Evolutionary conservation across 2,113 vertebrate genomes (phyloP).

Genomic region (Narcine bancroftii): DNA sequence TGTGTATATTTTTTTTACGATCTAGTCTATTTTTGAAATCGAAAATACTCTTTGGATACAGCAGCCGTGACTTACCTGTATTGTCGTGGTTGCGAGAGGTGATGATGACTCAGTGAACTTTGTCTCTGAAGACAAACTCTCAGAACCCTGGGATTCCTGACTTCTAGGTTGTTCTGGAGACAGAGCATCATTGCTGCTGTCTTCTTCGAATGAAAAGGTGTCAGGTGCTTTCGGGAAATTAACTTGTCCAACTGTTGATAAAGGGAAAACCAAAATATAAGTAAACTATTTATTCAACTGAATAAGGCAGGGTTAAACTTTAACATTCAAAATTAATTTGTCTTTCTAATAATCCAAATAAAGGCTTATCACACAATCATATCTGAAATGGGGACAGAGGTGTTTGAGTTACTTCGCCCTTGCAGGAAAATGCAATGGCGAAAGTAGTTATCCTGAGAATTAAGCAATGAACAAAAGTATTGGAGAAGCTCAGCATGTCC

Average conservation of each 20-base stretch:
- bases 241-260: conserved; percentile 65
- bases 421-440: not conserved
- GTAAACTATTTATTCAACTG: not conserved
- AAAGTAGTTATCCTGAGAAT: too few relatives aligned
- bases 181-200: conserved; percentile 85
- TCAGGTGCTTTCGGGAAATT: conserved; percentile 75
- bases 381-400: not conserved
- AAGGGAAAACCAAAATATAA: conserved; percentile 31
- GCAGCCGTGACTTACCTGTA: conserved; percentile 58
- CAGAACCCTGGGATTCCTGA: conserved; percentile 70
- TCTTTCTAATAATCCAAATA: not conserved
- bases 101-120: conserved; percentile 56
- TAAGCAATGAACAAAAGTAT: too few relatives aligned
- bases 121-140: conserved; percentile 55
- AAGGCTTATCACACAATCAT: too few relatives aligned
- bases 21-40: too few relatives aligned
- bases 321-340: not conserved
- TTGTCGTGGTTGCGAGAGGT: conserved; percentile 48
- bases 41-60: not conserved
- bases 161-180: conserved; percentile 76
- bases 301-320: not conserved
- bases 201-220: conserved; percentile 87
- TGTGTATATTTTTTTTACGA: too few relatives aligned
- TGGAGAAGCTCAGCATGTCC: too few relatives aligned
- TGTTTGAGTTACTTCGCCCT: not conserved